These are phyloP conservation scores for Casuarius casuarius DNA, from an alignment of 2,113 vertebrate genomes.

Conservation along the genomic window DNA sequence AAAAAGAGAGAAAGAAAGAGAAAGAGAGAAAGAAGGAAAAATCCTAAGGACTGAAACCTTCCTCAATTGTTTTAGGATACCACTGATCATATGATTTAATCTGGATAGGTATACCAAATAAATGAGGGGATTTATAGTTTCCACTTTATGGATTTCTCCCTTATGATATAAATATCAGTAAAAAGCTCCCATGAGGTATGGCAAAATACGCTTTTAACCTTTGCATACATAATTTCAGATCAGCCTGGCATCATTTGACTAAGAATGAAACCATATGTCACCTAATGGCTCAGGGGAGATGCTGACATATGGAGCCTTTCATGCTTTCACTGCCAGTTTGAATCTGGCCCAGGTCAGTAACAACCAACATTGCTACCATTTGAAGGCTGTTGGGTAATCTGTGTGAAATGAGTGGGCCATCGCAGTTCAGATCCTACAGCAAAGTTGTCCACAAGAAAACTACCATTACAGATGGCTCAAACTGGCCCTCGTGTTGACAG, in stretches of 20 bases:
- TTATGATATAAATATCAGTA: not conserved
- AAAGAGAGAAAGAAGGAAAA: too few species aligned
- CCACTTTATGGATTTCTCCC: not conserved
- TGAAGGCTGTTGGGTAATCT: not conserved
- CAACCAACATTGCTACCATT: not conserved
- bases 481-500: not conserved
- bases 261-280: conserved; percentile 51
- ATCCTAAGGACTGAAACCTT: not conserved
- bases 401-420: not conserved
- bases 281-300: conserved; percentile 21
- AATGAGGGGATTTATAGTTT: conserved; percentile 20
- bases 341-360: not conserved
- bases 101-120: not conserved
- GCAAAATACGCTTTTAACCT: conserved; percentile 24
- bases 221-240: conserved; percentile 39
- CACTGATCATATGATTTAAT: not conserved
- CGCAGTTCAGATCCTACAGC: not conserved
- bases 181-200: not conserved
- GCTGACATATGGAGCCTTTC: conserved; percentile 10
- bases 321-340: not conserved
- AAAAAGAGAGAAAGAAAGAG: not conserved
- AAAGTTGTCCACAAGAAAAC: not conserved
- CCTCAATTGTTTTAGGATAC: not conserved
- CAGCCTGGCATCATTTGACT: conserved; percentile 23
- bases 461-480: not conserved